Percentiles rank a stretch among this genome's conserved stretches.
Evolutionary conservation across 1,140 invertebrate genomes (phyloP).

Genomic region (Nymphalis io): DNA sequence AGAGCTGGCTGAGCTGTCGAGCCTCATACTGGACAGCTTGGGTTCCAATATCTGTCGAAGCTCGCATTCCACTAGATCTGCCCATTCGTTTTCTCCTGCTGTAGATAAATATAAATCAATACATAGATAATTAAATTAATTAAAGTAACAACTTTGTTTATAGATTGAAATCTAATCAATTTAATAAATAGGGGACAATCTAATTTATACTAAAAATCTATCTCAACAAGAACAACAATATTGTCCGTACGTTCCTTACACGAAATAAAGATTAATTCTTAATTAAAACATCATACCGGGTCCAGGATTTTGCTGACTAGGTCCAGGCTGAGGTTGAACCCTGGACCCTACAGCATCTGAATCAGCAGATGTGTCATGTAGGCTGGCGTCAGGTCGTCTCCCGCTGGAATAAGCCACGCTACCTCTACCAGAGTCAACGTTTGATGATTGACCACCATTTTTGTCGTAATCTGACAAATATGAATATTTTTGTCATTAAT

Average conservation of each 20-base stretch:
- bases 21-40: slow-evolving; percentile 81
- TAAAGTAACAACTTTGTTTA: too few relatives aligned
- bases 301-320: slow-evolving; percentile 60
- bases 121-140: too few relatives aligned
- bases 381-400: slow-evolving; percentile 77
- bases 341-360: slow-evolving; percentile 69
- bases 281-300: slow-evolving; percentile 52
- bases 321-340: slow-evolving; percentile 59
- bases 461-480: slow-evolving; percentile 85
- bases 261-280: neutral
- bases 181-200: too few relatives aligned
- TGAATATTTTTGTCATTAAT: slow-evolving; percentile 2
- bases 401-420: slow-evolving; percentile 89
- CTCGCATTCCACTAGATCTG: slow-evolving; percentile 90
- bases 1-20: slow-evolving; percentile 78
- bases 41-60: slow-evolving; percentile 89
- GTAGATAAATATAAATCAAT: slow-evolving; percentile 23
- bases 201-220: too few relatives aligned
- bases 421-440: slow-evolving; percentile 88
- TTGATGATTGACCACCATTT: slow-evolving; percentile 85
- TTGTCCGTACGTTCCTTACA: neutral
- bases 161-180: too few relatives aligned
- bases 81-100: slow-evolving; percentile 90
- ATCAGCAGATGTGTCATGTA: slow-evolving; percentile 79
- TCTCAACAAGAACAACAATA: too few relatives aligned